Evolutionary conservation across 92 coral and sea anemone genomes (phyloP), one percentile per base, ranked within the genome.

Genomic region (Blastomussa wellsi): DNA sequence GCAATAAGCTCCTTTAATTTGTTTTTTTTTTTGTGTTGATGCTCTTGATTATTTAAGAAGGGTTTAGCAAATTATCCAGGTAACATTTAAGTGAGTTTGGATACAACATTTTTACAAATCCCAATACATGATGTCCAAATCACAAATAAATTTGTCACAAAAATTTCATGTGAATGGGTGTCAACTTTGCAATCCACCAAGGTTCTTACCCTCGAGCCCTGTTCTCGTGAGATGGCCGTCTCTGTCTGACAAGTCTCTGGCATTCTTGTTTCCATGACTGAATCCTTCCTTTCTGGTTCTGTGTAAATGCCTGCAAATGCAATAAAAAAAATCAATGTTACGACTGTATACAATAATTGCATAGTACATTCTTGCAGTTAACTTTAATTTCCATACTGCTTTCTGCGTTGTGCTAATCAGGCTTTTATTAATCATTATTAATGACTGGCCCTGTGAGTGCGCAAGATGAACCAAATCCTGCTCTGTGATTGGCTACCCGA

Each of bases 181-280:
- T 14, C 57, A 51, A 17, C 22, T 51, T 70, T 2, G 42, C 11
- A 36, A 35, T 26, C 13, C 37, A 11, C 75, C 75, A 33, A 70
- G n/a, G 7, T 26, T 71, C 78, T 53, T 71, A 90, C 95, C 98
- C 92, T 83, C 92, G 87, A 24, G 90, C 91, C 28, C 94, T 77
- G 53, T 91, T 95, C 60, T 96, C 99, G 33, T 89, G 96, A 20
- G 98, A 96, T 20, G 89, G 89, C 64, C 90, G 94, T 29, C 90
- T 90, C 72, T 93, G 98, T 85, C 94, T 92, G 20, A 88, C 95
- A 44, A 92, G 91, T 89, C 83, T 95, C 84, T 86, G 96, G 69
- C 98, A 96, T 69, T 96, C 97, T 76, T 94, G 96, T 47, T 93
- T 96, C 99, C 99, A 96, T 9, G 99, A 91, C 84, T 96, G 99